Base-by-base conservation (phyloP, 2,888 invertebrate genomes). In the Campoplex capitator region DNA sequence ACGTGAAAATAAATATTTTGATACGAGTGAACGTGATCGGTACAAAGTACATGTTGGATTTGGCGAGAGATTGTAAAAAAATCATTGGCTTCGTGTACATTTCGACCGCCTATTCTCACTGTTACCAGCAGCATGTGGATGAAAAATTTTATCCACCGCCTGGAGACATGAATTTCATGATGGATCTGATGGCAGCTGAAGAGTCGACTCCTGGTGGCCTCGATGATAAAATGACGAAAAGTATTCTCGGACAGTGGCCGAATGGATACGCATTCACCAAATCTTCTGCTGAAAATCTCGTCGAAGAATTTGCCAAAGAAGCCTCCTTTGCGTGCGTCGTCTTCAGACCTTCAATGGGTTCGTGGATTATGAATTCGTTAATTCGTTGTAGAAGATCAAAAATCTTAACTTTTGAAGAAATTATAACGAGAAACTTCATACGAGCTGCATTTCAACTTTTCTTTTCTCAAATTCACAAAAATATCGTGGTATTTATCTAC, bases 71-170 rank as follows among this genome's bases (percentile, higher is more conserved):
- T 0, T 93, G 92, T 70, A 85, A 79, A 13, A 85, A 88, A 6
- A 86, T 93, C 2, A 68, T 85, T 42, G 85, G 88, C 6, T 93
- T 92, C 62, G 32, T 90, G 6, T 90, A 92, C 65, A 86, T 93
- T 6, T 93, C 93, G 7, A 90, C 92, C 13, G 91, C 91, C 1
- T 93, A 86, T 80, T 90, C 92, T 0, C 91, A 92, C 65, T 86
- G 86, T 68, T 90, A 92, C 67, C 78, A 77, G 6, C 9, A 76
- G 38, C 77, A 87, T 13, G 83, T 91, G 38, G 90, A 92, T 45
- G 93, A 93, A 23, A 88, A 89, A 51, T 92, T 92, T 88, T 92
- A 93, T 85, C 76, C 88, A 0, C 58, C 91, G 9, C 92, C 92
- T 4, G 90, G 82, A 1, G 91, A 91, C 54, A 28, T 91, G 7